Conservation (phyloP, 2,113 vertebrate species). For the Etheostoma cragini region DNA sequence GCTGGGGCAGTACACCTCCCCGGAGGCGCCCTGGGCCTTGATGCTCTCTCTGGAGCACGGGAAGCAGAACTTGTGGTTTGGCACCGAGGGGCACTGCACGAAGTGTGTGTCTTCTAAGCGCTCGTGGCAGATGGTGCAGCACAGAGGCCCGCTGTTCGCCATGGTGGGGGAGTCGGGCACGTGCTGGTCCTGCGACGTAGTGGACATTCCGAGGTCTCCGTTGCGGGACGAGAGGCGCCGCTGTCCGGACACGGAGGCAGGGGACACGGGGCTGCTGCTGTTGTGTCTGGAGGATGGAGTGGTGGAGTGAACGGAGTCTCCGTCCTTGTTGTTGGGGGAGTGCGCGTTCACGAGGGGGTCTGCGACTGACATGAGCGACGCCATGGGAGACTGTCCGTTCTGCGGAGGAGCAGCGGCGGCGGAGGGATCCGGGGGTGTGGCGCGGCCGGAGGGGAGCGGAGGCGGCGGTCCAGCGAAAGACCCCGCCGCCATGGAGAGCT, state of each 20-base stretch:
- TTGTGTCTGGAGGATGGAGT: constrained; percentile 84
- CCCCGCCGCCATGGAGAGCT: constrained; percentile 84
- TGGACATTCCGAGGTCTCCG: constrained; percentile 85
- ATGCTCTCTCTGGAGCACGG: constrained; percentile 98
- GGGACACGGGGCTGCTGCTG: constrained; percentile 91
- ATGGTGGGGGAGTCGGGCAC: constrained; percentile 91
- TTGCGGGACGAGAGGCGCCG: constrained; percentile 85
- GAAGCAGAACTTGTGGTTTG: constrained; percentile 97
- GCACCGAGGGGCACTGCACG: constrained; percentile 95
- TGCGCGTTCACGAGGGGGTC: constrained; percentile 92
- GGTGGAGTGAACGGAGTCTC: constrained; percentile 92
- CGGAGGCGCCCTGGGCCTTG: constrained; percentile 94
- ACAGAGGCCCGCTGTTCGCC: constrained; percentile 89
- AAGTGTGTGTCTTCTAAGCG: constrained; percentile 98
- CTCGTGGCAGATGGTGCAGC: constrained; percentile 96
- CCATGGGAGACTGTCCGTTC: constrained; percentile 95
- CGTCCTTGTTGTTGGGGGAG: constrained; percentile 89
- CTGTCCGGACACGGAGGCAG: constrained; percentile 88
- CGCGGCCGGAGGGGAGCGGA: constrained; percentile 86
- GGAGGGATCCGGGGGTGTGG: constrained; percentile 87
- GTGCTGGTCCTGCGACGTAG: constrained; percentile 11
- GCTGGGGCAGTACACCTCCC: constrained; percentile 97
- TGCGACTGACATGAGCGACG: constrained; percentile 92
- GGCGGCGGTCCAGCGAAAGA: constrained; percentile 79
- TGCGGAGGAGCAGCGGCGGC: constrained; percentile 74